These are phyloP conservation scores for Zoroaster sp. DNA, from an alignment of 53 echinoderm and acorn worm species.

Conservation along the genomic window DNA sequence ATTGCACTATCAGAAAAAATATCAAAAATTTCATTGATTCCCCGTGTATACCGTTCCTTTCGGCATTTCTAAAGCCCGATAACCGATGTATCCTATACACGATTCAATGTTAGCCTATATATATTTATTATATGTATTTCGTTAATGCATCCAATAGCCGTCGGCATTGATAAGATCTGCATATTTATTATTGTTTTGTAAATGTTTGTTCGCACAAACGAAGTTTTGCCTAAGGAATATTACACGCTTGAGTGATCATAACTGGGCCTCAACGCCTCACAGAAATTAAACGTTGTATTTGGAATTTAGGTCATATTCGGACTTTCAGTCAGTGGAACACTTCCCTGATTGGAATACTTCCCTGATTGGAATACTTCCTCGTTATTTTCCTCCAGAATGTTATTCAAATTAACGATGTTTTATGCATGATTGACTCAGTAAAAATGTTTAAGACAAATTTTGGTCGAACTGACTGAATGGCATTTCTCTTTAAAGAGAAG, in stretches of 20 bases:
- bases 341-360: neutral
- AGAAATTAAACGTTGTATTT: neutral
- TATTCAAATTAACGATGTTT: neutral
- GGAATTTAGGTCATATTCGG: neutral
- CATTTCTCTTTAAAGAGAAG: neutral
- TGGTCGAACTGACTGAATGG: neutral
- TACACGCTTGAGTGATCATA: neutral
- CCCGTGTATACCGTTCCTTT: neutral
- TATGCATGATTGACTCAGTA: neutral
- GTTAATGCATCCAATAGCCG: constrained; percentile 41
- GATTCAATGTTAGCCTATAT: no score
- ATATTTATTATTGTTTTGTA: constrained; percentile 21
- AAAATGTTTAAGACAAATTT: neutral
- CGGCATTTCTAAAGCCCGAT: neutral
- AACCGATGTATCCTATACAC: neutral
- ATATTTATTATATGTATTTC: constrained; percentile 11
- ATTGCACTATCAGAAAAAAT: no score
- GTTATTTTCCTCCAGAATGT: neutral
- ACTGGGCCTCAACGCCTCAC: neutral
- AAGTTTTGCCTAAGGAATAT: neutral
- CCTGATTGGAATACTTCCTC: neutral
- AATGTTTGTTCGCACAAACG: neutral
- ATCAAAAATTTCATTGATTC: neutral
- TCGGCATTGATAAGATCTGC: constrained; percentile 23
- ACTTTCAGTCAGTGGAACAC: neutral